Evolutionary conservation across 1,140 invertebrate genomes (phyloP).

Genomic region (Heterodera carotae): DNA sequence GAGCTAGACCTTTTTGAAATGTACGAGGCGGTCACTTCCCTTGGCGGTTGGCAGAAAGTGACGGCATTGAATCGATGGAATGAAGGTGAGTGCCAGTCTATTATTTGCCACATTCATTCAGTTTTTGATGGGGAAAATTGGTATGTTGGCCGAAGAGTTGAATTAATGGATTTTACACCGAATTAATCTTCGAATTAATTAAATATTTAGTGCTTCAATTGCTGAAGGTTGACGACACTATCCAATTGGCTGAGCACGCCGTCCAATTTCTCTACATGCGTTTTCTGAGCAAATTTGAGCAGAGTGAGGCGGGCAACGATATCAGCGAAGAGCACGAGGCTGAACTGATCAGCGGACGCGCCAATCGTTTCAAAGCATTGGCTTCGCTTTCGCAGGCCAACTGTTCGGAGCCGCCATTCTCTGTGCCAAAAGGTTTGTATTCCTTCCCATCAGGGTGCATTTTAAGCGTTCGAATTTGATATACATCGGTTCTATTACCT

Average conservation of each 20-base stretch:
- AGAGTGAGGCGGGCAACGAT: conserved; percentile 54
- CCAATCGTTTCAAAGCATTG: conserved; percentile 33
- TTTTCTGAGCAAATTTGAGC: conserved; percentile 60
- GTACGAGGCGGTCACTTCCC: conserved; percentile 52
- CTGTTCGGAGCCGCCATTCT: conserved; percentile 49
- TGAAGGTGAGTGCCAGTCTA: conserved; percentile 46
- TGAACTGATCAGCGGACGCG: conserved; percentile 48
- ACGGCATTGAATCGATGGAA: conserved; percentile 54
- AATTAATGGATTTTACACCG: no score
- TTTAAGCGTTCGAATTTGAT: conserved; percentile 2
- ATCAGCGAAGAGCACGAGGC: conserved; percentile 55
- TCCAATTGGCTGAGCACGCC: conserved; percentile 52
- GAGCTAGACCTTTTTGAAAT: conserved; percentile 52
- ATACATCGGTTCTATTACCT: no score
- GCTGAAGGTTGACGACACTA: conserved; percentile 44
- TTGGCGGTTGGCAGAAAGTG: conserved; percentile 60
- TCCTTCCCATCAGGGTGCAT: no score
- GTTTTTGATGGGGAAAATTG: no score
- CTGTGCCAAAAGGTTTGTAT: conserved; percentile 19
- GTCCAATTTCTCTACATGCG: conserved; percentile 60
- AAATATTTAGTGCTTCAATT: conserved; percentile 33
- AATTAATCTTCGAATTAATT: conserved; percentile 6
- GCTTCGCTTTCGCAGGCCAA: conserved; percentile 21
- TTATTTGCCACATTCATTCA: conserved; percentile 21
- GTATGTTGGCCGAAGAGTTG: no score